Percentiles rank a stretch among this genome's conserved stretches.
Evolutionary conservation across 2,797 vertebrate species (phyloP).

Genomic region (Enteromius thamalakanensis): DNA sequence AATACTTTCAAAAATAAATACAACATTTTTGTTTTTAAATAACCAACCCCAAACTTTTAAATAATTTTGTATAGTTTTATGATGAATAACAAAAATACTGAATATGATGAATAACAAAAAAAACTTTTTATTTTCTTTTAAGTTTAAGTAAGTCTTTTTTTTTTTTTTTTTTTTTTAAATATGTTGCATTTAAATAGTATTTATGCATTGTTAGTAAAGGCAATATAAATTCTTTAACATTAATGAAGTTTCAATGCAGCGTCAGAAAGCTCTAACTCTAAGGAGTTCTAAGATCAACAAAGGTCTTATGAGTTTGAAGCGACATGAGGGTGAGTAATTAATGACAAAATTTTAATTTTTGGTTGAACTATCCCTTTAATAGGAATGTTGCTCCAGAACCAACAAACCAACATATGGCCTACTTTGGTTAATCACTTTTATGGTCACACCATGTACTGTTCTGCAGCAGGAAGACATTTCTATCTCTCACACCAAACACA

Average conservation of each 20-base stretch:
- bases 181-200: neutral
- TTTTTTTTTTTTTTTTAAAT: neutral
- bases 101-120: too few species aligned
- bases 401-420: neutral
- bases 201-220: neutral
- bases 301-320: neutral
- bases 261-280: neutral
- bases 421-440: neutral
- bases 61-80: neutral
- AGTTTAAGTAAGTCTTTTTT: neutral
- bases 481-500: neutral
- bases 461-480: neutral
- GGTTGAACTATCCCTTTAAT: neutral
- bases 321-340: neutral
- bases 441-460: neutral
- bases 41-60: neutral
- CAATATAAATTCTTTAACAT: too few species aligned
- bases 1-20: neutral
- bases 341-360: neutral
- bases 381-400: neutral
- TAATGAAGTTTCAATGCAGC: neutral
- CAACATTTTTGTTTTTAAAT: too few species aligned
- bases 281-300: neutral
- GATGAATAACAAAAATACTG: neutral
- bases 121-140: neutral